These are phyloP conservation scores for Natrix natrix DNA, from an alignment of 2,797 vertebrate species.

Conservation along the genomic window DNA sequence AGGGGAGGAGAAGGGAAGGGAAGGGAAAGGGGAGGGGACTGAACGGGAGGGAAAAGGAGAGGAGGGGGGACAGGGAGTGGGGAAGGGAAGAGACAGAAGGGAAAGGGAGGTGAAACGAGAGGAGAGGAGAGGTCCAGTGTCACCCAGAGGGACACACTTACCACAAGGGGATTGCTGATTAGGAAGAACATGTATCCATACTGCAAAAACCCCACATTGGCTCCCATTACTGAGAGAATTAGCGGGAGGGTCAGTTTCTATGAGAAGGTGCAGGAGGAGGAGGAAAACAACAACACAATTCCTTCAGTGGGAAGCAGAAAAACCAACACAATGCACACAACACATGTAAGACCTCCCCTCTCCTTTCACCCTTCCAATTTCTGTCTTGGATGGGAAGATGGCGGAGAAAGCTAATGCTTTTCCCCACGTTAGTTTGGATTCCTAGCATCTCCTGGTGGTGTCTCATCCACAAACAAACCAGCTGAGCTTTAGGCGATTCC, in stretches of 20 bases:
- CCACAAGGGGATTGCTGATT: conserved; percentile 42
- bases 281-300: background rate
- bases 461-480: background rate
- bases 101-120: too few relatives aligned
- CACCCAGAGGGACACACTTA: background rate
- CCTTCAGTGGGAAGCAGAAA: background rate
- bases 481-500: background rate
- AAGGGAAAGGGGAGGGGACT: too few relatives aligned
- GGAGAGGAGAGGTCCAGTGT: too few relatives aligned
- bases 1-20: too few relatives aligned
- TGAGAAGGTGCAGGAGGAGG: background rate
- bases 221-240: conserved; percentile 68
- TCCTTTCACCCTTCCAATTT: background rate
- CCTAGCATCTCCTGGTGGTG: background rate
- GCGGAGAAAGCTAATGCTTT: background rate
- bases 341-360: background rate
- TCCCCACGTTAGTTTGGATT: background rate
- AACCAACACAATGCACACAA: background rate
- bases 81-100: too few relatives aligned
- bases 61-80: background rate
- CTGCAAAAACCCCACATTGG: conserved; percentile 81
- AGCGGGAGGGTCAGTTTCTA: conserved; percentile 74
- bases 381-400: background rate
- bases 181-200: background rate
- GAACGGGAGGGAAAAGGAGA: too few relatives aligned